phyloP scores from a whole-genome alignment of 1,140 invertebrate genomes.

The Drosophila ercepeae region DNA sequence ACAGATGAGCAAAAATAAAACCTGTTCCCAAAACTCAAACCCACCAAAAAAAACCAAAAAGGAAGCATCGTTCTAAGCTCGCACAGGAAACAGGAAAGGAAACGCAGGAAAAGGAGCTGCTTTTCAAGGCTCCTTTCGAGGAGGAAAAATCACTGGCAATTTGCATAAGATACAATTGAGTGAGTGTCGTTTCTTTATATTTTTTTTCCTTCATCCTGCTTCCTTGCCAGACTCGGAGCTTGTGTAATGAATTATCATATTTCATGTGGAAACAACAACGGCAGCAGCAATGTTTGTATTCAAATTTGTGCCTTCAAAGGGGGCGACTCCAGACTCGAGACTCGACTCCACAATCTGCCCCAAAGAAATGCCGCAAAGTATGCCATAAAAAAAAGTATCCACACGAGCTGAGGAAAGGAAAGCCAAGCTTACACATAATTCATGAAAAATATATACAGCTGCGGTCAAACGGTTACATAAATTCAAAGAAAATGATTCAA shows the following conservation, averaged over 20 bases:
- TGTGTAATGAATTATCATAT: constrained; percentile 82
- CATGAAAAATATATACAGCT: constrained; percentile 41
- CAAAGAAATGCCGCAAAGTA: constrained; percentile 76
- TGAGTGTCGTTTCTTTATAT: constrained; percentile 71
- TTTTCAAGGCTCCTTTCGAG: constrained; percentile 15
- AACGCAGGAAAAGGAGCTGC: constrained; percentile 43
- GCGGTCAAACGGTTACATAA: constrained; percentile 17
- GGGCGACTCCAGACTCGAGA: constrained; percentile 5
- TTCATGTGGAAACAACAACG: constrained; percentile 65
- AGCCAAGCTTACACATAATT: constrained; percentile 53
- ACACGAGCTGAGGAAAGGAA: constrained; percentile 15
- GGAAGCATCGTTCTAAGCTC: constrained; percentile 47
- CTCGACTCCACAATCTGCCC: too few relatives aligned
- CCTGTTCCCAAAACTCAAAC: background rate
- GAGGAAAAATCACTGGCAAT: constrained; percentile 82
- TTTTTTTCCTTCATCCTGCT: constrained; percentile 20
- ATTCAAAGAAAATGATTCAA: constrained; percentile 32
- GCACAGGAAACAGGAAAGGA: constrained; percentile 42
- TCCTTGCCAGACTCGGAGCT: constrained; percentile 45
- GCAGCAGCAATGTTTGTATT: constrained; percentile 59
- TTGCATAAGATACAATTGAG: constrained; percentile 83
- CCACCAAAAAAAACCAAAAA: background rate
- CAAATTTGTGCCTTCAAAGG: constrained; percentile 54
- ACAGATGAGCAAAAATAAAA: constrained; percentile 19
- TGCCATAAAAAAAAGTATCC: constrained; percentile 70